Evolutionary conservation across 2,113 vertebrate genomes (phyloP).

Genomic region (Aspiorhynchus laticeps): DNA sequence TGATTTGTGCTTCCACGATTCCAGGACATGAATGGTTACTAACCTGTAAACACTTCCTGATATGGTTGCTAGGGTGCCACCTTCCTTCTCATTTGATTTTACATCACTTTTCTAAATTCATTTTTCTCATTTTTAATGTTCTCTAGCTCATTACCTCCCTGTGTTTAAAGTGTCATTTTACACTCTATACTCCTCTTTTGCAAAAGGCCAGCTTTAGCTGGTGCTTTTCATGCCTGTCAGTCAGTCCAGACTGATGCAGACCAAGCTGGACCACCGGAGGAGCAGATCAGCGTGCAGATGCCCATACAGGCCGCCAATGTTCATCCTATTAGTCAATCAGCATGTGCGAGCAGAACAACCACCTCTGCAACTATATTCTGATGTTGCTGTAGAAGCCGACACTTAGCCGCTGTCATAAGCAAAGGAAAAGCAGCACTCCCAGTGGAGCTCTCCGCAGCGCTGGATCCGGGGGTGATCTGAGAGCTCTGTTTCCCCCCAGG

Average conservation of each 20-base stretch:
- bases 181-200: neutral
- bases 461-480: constrained; percentile 27
- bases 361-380: neutral
- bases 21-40: neutral
- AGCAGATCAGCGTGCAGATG: constrained; percentile 13
- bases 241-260: neutral
- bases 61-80: neutral
- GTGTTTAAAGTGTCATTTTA: neutral
- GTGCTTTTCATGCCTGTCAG: neutral
- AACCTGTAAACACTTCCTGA: neutral
- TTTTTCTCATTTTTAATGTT: neutral
- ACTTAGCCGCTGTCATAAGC: constrained; percentile 20
- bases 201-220: neutral
- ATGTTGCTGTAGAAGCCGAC: neutral
- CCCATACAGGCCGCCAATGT: neutral
- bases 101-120: neutral
- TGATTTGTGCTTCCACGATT: neutral
- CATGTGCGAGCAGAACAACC: constrained; percentile 9
- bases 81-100: neutral
- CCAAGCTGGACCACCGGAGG: neutral
- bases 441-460: constrained; percentile 15
- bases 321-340: constrained; percentile 37
- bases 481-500: constrained; percentile 12
- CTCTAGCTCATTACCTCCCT: neutral
- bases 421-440: constrained; percentile 27